Evolutionary conservation across 1,140 invertebrate species (phyloP), one percentile per base, ranked within the genome.

Genomic region (Drosophila mojavensis): DNA sequence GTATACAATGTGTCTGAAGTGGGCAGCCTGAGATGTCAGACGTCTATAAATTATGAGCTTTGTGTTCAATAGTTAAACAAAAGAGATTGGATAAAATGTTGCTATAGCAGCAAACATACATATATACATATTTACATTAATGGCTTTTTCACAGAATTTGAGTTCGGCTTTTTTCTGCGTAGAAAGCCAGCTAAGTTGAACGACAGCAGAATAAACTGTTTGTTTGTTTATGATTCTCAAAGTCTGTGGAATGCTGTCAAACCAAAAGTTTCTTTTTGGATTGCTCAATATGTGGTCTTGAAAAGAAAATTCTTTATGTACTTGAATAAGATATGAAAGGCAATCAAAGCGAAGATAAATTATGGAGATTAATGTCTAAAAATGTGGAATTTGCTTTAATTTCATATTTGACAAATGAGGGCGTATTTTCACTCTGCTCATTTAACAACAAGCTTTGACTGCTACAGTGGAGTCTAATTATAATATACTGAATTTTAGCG

Each of bases 81-180:
- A 53, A 58, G 28, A 51, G 39, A 59, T 66, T 45, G 30, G n/a
- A 33, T 30, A 41, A n/a, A 26, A n/a, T 58, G 30, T 43, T 72
- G 17, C 39, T 28, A 13, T 50, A 11, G 33, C 33, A 36, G 9
- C 30, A 33, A 6, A 33, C 6, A 33, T 33, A 33, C 1, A 0
- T 24, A 17, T 4, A 24, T 17, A 3, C 17, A 48, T 20, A 17
- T 48, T 20, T 11, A 48, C 17, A 11, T 20, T 48, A 50, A 50
- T 24, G 28, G 28, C 50, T 53, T 28, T 9, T 28, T 53, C 20
- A n/a, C 5, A 53, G 50, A 15, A 53, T 33, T 17, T 17, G 3
- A 30, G 13, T 4, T 58, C 28, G 7, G 9, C 15, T 10, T 58
- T 47, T 59, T 47, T 48, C 15, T 48, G 43, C 33, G 11, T 4